A percentile compares a stretch with the other conserved stretches of the same genome.
phyloP scores from a whole-genome alignment of 2,113 vertebrate genomes.

The Aegotheles bennettii region DNA sequence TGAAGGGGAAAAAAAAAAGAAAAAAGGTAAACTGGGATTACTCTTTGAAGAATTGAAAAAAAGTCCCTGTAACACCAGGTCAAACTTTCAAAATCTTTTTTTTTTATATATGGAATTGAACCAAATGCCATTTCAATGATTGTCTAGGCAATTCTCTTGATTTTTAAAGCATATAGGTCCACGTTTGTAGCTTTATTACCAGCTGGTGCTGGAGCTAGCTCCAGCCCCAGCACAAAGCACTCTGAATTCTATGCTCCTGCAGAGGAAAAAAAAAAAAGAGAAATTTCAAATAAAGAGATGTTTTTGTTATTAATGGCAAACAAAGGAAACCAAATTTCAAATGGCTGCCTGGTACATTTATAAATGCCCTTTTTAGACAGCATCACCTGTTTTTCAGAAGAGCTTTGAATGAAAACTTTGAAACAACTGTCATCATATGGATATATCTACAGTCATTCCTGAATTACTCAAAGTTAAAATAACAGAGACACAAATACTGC shows the following conservation, averaged over 20 bases:
- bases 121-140: constrained; percentile 41
- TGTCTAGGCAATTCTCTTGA: constrained; percentile 1
- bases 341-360: background rate
- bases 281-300: background rate
- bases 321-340: constrained; percentile 24
- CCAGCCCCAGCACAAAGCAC: background rate
- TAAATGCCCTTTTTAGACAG: constrained; percentile 1
- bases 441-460: constrained; percentile 30
- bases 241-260: background rate
- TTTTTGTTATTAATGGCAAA: constrained; percentile 27
- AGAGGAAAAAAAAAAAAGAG: background rate
- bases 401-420: constrained; percentile 25
- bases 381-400: background rate
- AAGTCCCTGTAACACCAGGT: constrained; percentile 36
- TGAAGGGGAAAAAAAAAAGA: constrained; percentile 66
- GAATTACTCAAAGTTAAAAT: constrained; percentile 60
- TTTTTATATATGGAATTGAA: background rate
- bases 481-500: constrained; percentile 6
- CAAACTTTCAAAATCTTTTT: constrained; percentile 42
- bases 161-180: background rate
- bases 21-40: constrained; percentile 64
- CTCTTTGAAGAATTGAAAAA: constrained; percentile 64
- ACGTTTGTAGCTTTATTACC: background rate
- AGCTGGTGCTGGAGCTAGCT: background rate
- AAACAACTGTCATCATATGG: constrained; percentile 25